A percentile compares a stretch with the other conserved stretches of the same genome.
phyloP scores from a whole-genome alignment of 2,797 vertebrate genomes.

The Scomberomorus guttatus region DNA sequence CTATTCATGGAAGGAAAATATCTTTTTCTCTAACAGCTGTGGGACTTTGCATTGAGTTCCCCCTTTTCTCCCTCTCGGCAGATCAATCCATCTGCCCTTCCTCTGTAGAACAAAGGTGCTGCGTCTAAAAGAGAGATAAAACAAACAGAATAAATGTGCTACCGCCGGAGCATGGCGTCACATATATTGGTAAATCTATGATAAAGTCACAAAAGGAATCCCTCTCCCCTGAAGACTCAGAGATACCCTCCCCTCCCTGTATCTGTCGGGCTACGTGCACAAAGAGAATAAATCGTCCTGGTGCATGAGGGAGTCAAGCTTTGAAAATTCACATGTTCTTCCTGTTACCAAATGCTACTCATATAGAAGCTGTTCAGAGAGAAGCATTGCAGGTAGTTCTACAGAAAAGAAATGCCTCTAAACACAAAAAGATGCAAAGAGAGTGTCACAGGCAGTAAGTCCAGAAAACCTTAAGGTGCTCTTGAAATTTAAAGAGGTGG shows the following conservation, averaged over 20 bases:
- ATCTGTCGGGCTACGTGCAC: constrained; percentile 44
- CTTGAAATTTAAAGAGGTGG: not conserved
- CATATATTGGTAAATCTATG: constrained; percentile 57
- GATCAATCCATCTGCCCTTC: constrained; percentile 56
- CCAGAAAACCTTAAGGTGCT: not conserved
- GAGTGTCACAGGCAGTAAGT: not conserved
- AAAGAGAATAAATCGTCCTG: constrained; percentile 53
- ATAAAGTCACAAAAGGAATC: constrained; percentile 69
- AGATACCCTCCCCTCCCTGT: constrained; percentile 30
- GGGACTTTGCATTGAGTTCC: constrained; percentile 47
- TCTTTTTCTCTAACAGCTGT: constrained; percentile 49
- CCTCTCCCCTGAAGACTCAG: constrained; percentile 49
- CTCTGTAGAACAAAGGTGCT: constrained; percentile 62
- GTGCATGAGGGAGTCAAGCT: constrained; percentile 41
- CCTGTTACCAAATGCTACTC: constrained; percentile 31
- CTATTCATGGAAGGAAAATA: constrained; percentile 38
- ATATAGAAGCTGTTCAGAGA: constrained; percentile 6
- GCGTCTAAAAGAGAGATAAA: constrained; percentile 48
- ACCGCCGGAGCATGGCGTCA: constrained; percentile 53
- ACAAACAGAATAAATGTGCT: constrained; percentile 57
- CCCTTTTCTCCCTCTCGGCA: constrained; percentile 25
- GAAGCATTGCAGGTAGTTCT: not conserved
- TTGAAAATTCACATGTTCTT: constrained; percentile 42
- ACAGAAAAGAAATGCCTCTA: constrained; percentile 4
- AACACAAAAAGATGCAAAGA: not conserved